These are phyloP conservation scores for Chaetodon trifasciatus DNA, from an alignment of 2,797 vertebrate genomes.

Conservation along the genomic window DNA sequence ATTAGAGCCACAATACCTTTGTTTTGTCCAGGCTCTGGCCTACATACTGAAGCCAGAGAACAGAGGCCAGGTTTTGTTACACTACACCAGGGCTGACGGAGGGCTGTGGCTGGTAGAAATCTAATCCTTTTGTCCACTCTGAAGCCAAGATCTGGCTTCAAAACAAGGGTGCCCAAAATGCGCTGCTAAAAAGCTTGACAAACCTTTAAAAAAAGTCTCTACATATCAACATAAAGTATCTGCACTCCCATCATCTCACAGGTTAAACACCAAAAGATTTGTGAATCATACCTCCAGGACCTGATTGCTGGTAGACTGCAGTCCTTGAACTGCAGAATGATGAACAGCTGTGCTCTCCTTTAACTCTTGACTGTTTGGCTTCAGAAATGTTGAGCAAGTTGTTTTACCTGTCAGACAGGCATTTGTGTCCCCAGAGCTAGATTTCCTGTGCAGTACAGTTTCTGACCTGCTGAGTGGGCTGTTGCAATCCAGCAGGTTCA, in stretches of 20 bases:
- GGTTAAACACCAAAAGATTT: neutral
- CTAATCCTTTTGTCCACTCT: conserved; percentile 52
- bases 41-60: conserved; percentile 59
- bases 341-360: neutral
- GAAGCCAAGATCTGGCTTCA: conserved; percentile 39
- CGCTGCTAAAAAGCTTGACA: neutral
- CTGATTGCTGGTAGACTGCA: neutral
- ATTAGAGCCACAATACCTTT: conserved; percentile 6
- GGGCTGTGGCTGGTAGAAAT: conserved; percentile 52
- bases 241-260: neutral
- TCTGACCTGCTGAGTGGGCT: conserved; percentile 35
- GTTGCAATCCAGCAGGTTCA: neutral
- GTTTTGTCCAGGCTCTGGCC: conserved; percentile 55
- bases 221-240: neutral
- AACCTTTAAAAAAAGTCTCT: neutral
- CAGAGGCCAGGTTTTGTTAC: conserved; percentile 69
- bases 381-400: neutral
- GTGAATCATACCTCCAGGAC: neutral
- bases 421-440: conserved; percentile 8
- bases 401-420: neutral
- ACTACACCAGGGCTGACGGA: conserved; percentile 64
- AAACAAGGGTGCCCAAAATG: conserved; percentile 28
- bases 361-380: neutral
- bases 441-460: conserved; percentile 14
- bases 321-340: neutral